Conservation (phyloP, 2,888 invertebrate species). For the Gisinianus flammeolus region DNA sequence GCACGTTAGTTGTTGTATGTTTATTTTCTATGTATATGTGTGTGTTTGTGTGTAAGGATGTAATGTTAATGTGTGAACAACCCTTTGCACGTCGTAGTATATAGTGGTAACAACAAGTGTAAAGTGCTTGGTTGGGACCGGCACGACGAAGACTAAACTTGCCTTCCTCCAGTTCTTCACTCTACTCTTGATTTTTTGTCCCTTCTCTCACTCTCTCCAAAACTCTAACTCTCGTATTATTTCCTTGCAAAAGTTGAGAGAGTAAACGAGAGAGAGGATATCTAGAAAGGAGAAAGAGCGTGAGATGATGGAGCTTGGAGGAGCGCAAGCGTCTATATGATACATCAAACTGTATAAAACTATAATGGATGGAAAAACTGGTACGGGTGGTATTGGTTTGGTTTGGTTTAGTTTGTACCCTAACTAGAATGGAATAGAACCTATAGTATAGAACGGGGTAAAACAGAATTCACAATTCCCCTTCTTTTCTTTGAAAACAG, state of each 20-base stretch:
- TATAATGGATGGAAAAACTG: neutral
- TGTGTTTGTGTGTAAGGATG: too few species aligned
- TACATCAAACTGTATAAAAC: conserved; percentile 4
- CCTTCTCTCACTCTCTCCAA: too few species aligned
- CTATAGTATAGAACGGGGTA: neutral
- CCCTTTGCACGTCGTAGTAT: too few species aligned
- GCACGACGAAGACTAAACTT: neutral
- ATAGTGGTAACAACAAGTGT: neutral
- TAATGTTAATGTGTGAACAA: too few species aligned
- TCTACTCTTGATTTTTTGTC: neutral
- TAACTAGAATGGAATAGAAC: neutral
- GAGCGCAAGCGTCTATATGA: neutral
- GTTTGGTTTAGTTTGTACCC: neutral
- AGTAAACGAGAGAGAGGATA: too few species aligned
- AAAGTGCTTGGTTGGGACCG: neutral
- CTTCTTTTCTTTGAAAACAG: neutral
- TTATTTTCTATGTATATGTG: too few species aligned
- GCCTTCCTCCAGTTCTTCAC: neutral
- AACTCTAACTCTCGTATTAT: too few species aligned
- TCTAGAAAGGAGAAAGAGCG: neutral
- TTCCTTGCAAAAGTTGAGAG: too few species aligned
- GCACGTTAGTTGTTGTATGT: too few species aligned
- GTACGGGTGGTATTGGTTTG: neutral
- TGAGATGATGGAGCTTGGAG: neutral
- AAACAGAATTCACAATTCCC: neutral